Percentiles rank a stretch among this genome's conserved stretches.
Evolutionary conservation across 1,140 invertebrate genomes (phyloP).

Genomic region (Sminthurides bifidus): DNA sequence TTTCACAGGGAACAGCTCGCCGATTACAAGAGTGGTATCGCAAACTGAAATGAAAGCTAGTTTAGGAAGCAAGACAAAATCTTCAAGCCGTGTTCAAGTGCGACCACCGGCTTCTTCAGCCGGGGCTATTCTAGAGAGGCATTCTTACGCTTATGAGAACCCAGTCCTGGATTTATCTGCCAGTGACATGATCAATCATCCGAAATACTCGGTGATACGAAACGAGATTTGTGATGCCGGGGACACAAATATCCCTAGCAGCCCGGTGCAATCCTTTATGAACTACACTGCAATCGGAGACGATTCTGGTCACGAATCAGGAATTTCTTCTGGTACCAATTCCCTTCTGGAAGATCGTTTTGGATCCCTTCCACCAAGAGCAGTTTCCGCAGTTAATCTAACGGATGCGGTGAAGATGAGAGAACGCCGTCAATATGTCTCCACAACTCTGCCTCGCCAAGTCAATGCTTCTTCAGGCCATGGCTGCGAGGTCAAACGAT

Average conservation of each 20-base stretch:
- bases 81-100: neutral
- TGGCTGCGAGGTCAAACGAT: too few relatives aligned
- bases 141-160: constrained; percentile 28
- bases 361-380: neutral
- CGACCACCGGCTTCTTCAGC: neutral
- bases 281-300: too few relatives aligned
- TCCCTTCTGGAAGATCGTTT: too few relatives aligned
- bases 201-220: constrained; percentile 27
- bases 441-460: too few relatives aligned
- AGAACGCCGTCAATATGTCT: too few relatives aligned
- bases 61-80: neutral
- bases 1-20: constrained; percentile 22
- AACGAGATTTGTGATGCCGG: too few relatives aligned
- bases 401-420: constrained; percentile 16
- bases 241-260: too few relatives aligned
- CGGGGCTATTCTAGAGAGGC: constrained; percentile 1
- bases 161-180: constrained; percentile 25
- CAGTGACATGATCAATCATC: constrained; percentile 28
- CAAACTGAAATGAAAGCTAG: constrained; percentile 26
- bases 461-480: too few relatives aligned
- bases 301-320: too few relatives aligned
- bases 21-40: constrained; percentile 26
- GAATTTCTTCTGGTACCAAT: too few relatives aligned
- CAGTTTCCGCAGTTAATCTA: constrained; percentile 21
- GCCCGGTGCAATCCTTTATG: too few relatives aligned